Conservation (phyloP, 2,113 vertebrate genomes). For the Scopus umbretta region DNA sequence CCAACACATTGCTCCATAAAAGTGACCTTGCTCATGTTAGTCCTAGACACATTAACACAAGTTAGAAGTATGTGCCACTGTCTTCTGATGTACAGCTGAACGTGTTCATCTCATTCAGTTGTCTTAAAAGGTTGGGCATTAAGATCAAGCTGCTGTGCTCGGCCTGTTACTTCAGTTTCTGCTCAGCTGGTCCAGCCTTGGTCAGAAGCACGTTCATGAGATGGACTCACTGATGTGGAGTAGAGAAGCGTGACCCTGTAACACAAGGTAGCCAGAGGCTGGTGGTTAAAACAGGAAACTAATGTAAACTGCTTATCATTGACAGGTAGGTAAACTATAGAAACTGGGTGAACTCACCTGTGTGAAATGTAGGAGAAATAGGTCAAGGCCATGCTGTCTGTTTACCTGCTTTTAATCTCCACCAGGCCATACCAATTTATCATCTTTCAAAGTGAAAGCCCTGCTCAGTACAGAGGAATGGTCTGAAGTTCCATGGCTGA, state of each 20-base stretch:
- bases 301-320: neutral
- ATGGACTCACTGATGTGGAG: fast-evolving
- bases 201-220: neutral
- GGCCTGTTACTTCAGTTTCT: neutral
- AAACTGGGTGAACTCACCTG: neutral
- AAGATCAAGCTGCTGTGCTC: neutral
- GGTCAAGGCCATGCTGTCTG: neutral
- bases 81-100: neutral
- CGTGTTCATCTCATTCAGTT: neutral
- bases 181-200: neutral
- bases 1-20: neutral
- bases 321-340: neutral
- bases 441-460: neutral
- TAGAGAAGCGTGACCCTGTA: neutral
- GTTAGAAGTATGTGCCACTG: neutral
- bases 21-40: neutral
- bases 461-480: neutral
- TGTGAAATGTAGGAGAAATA: neutral
- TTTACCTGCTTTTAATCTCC: neutral
- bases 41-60: neutral
- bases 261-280: neutral
- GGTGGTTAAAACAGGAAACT: neutral
- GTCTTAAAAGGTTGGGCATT: neutral
- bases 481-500: neutral
- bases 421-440: neutral